phyloP scores from a whole-genome alignment of 2,113 vertebrate species.

The Cynopterus brachyotis region DNA sequence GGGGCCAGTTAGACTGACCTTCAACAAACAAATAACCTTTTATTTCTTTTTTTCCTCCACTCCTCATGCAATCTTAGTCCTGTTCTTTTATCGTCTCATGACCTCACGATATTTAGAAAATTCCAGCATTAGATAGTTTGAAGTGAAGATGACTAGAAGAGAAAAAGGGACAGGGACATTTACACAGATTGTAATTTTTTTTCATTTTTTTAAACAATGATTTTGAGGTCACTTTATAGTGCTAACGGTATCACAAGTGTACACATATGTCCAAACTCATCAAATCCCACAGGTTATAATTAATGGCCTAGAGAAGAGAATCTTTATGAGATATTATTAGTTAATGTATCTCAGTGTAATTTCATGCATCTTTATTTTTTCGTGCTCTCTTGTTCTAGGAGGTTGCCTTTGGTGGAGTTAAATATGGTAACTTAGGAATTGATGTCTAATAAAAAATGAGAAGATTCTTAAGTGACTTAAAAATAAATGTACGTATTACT shows the following conservation, averaged over 20 bases:
- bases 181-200: background rate
- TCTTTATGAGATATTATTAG: background rate
- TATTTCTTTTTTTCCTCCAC: background rate
- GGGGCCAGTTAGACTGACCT: constrained; percentile 73
- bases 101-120: constrained; percentile 29
- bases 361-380: background rate
- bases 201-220: background rate
- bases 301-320: background rate
- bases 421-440: background rate
- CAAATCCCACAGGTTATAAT: background rate
- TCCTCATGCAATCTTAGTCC: constrained; percentile 9
- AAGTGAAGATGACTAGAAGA: background rate
- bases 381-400: background rate
- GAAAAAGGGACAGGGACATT: background rate
- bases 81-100: background rate
- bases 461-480: background rate
- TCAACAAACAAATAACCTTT: constrained; percentile 75
- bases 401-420: background rate
- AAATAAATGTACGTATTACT: background rate
- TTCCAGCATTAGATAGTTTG: background rate
- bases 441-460: background rate
- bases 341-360: background rate
- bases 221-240: background rate
- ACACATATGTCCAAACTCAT: background rate
- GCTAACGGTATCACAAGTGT: background rate